Evolutionary conservation across 2,888 invertebrate species (phyloP), one percentile per base, ranked within the genome.

Genomic region (Oscheius sp.): DNA sequence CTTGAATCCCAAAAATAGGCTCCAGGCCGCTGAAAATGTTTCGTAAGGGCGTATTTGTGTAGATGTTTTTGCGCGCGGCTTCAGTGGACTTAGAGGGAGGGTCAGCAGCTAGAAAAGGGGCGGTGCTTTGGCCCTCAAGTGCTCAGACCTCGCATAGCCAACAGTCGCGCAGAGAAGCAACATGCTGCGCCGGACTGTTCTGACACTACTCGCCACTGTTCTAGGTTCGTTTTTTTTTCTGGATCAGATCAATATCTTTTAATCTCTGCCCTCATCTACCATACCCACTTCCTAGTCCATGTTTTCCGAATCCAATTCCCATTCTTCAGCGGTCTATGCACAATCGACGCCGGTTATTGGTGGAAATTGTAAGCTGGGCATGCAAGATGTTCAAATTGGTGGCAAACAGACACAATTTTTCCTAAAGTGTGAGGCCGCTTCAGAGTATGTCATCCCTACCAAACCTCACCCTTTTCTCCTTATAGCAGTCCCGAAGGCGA

Each of bases 321-420:
- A 7, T 9, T 29, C 13, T 66, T 35, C 27, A 66, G 66, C 52
- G 46, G 52, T 66, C 35, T 23, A 49, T 52, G 46, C 52, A 16
- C 66, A 66, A 27, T 66, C 66, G 52, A 87, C 87, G 41, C 87
- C 87, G 7, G 87, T 87, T 18, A 87, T 87, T 69, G 87, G 87
- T n/a, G 87, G 87, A 56, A 73, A 81, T n/a, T 87, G 87, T 75
- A 85, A 85, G 71, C 77, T 86, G 21, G 85, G 85, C 18, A 82
- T 86, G 18, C 80, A 84, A 21, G 87, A 87, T 77, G 87, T 87
- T 6, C 85, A 87, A 61, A 87, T 87, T 69, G 87, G 87, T 49
- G 87, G 87, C 59, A 87, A 87, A 71, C 86, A 88, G 75, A 87
- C 87, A 27, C 87, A 87, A 74, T 87, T 87, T 72, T 87, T 84